Evolutionary conservation across 2,113 vertebrate species (phyloP).

Genomic region (Ardeotis arabs): DNA sequence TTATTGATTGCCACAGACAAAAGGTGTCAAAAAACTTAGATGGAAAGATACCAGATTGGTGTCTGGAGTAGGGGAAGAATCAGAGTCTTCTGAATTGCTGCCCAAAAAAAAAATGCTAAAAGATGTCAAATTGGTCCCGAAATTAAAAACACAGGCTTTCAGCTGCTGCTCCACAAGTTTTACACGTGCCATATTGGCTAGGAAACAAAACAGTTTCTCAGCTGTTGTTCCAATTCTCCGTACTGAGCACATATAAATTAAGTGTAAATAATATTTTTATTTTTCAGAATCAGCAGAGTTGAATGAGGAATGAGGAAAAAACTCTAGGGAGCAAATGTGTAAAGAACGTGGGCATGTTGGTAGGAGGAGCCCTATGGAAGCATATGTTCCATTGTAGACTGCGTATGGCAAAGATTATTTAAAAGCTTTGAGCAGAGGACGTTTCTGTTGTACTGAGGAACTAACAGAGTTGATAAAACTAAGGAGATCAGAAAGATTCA

Average conservation of each 20-base stretch:
- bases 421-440: background rate
- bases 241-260: slow-evolving; percentile 19
- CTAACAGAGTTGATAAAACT: background rate
- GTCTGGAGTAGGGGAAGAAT: slow-evolving; percentile 10
- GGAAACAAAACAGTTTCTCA: slow-evolving; percentile 40
- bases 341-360: background rate
- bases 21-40: slow-evolving; percentile 52
- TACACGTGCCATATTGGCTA: slow-evolving; percentile 51
- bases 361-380: background rate
- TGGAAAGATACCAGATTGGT: slow-evolving; percentile 61
- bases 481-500: background rate
- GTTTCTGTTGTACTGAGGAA: background rate
- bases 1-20: slow-evolving; percentile 64
- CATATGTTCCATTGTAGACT: background rate
- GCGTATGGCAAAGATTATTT: background rate
- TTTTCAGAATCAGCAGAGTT: background rate
- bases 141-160: slow-evolving; percentile 55
- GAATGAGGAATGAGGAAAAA: background rate
- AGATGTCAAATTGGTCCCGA: slow-evolving; percentile 39
- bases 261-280: slow-evolving; percentile 14
- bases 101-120: slow-evolving; percentile 56
- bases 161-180: slow-evolving; percentile 50
- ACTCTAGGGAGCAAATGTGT: background rate
- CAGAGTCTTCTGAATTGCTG: slow-evolving; percentile 50
- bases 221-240: background rate